A percentile compares a stretch with the other conserved stretches of the same genome.
Evolutionary conservation across 1,140 invertebrate species (phyloP).

Genomic region (Brachionus manjavacas): DNA sequence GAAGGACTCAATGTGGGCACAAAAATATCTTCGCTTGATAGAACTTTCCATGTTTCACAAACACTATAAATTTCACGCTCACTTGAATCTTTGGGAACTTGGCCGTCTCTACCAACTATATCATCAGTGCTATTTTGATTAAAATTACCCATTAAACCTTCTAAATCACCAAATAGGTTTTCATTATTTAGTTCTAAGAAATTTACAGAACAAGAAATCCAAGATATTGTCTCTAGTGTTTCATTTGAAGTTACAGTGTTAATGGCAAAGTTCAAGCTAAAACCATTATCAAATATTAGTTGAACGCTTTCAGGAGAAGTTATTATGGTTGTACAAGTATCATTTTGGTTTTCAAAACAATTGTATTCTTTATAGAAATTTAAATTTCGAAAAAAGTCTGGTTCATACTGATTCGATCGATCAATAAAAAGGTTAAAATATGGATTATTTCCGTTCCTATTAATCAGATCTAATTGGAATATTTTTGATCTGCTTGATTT

Average conservation of each 20-base stretch:
- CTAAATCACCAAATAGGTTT: background rate
- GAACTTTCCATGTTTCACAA: background rate
- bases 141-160: slow-evolving; percentile 26
- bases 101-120: background rate
- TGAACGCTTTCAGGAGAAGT: background rate
- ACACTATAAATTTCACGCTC: background rate
- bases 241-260: background rate
- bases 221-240: background rate
- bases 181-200: background rate
- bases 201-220: slow-evolving; percentile 4
- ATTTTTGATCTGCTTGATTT: background rate
- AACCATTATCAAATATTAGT: slow-evolving; percentile 19
- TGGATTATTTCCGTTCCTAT: background rate
- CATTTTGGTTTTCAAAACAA: background rate
- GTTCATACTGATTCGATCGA: background rate
- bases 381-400: background rate
- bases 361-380: background rate
- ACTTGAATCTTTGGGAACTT: background rate
- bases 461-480: background rate
- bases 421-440: background rate
- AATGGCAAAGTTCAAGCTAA: background rate
- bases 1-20: no score
- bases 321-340: background rate
- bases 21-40: background rate
- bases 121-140: slow-evolving; percentile 17